Base-by-base conservation (phyloP, 1,140 invertebrate species). In the Stegodyphus mimosarum region DNA sequence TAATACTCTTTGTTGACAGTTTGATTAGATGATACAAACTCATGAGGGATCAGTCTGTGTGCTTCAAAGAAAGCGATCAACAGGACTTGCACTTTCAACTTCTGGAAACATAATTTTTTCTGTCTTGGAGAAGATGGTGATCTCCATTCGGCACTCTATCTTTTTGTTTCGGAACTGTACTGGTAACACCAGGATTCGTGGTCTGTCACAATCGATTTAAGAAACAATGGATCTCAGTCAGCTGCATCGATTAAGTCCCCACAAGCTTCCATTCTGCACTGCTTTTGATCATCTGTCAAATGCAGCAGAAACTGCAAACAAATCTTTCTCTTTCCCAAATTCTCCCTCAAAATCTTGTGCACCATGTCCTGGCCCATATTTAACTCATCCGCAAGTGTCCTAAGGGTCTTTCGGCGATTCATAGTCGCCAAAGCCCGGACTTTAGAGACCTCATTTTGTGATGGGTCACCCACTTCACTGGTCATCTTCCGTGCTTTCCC, bases 81-180 rank as follows among this genome's bases (percentile, higher is more conserved):
- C n/a, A n/a, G n/a, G n/a, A n/a, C n/a, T n/a, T n/a, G n/a, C n/a
- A n/a, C n/a, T n/a, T n/a, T n/a, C n/a, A n/a, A n/a, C n/a, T n/a
- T n/a, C n/a, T n/a, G n/a, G n/a, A n/a, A n/a, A n/a, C n/a, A n/a
- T n/a, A n/a, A n/a, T n/a, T n/a, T n/a, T n/a, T n/a, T n/a, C n/a
- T n/a, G n/a, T n/a, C n/a, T 66, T n/a, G n/a, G n/a, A n/a, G n/a
- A n/a, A n/a, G n/a, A n/a, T n/a, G n/a, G n/a, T n/a, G n/a, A n/a
- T n/a, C 7, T 17, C 7, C 64, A 11, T 17, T 66, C 6, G 6
- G 53, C 53, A 55, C 7, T 66, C n/a, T 66, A n/a, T 66, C 64
- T 66, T 66, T 66, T 66, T 66, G 64, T 66, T 66, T 66, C n/a
- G 6, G 64, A n/a, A 66, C n/a, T 66, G 64, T 17, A 66, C 17